These are phyloP conservation scores for Xenentodon cancila DNA, from an alignment of 2,797 vertebrate genomes.

Conservation along the genomic window DNA sequence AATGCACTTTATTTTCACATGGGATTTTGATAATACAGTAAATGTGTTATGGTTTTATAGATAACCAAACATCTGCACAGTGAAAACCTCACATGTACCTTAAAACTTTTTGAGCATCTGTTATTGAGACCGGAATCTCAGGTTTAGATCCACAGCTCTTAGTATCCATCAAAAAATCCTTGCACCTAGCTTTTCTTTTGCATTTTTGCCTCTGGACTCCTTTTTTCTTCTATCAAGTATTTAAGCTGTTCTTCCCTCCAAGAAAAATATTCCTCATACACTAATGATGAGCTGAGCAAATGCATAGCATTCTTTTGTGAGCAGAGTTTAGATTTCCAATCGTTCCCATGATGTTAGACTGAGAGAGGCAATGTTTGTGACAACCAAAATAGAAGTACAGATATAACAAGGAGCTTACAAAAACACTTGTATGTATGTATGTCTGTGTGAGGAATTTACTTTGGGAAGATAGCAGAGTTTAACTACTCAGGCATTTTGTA, in stretches of 20 bases:
- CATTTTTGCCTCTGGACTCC: slow-evolving; percentile 2
- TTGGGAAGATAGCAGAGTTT: slow-evolving; percentile 55
- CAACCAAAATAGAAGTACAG: slow-evolving; percentile 73
- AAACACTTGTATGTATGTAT: slow-evolving; percentile 76
- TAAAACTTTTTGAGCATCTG: too few species aligned
- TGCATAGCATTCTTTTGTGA: slow-evolving; percentile 44
- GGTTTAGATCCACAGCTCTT: too few species aligned
- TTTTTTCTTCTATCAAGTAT: slow-evolving; percentile 35
- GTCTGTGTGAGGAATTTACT: slow-evolving; percentile 59
- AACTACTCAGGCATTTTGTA: slow-evolving; percentile 45
- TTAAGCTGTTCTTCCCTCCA: slow-evolving; percentile 13
- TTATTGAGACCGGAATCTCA: too few species aligned
- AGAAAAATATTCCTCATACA: slow-evolving; percentile 19
- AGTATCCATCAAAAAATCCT: too few species aligned
- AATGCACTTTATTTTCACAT: too few species aligned
- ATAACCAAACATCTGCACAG: too few species aligned
- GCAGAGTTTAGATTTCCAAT: slow-evolving; percentile 49
- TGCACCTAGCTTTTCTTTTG: slow-evolving; percentile 44
- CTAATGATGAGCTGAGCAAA: slow-evolving; percentile 23
- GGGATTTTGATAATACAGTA: too few species aligned
- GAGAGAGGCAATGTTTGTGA: slow-evolving; percentile 69
- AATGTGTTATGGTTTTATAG: too few species aligned
- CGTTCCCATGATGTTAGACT: slow-evolving; percentile 71
- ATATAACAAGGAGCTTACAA: slow-evolving; percentile 70
- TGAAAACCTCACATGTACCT: too few species aligned